These are phyloP conservation scores for Semotilus atromaculatus DNA, from an alignment of 2,797 vertebrate species.

Conservation along the genomic window DNA sequence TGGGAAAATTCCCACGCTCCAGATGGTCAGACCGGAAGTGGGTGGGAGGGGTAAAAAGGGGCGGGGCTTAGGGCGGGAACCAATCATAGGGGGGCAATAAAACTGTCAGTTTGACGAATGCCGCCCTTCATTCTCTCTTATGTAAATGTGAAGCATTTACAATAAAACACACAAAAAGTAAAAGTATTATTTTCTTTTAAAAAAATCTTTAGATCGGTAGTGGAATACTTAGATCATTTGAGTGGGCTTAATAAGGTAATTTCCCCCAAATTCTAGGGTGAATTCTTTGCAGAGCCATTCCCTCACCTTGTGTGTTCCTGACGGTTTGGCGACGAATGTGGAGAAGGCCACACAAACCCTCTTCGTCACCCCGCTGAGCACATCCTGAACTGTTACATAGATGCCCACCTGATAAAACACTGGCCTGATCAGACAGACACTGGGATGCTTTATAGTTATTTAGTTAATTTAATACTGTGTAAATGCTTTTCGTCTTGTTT, in stretches of 20 bases:
- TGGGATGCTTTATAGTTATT: neutral
- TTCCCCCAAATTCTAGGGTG: neutral
- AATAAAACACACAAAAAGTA: neutral
- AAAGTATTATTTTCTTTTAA: neutral
- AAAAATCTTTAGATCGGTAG: neutral
- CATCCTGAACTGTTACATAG: slow-evolving; percentile 75
- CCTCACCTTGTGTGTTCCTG: slow-evolving; percentile 73
- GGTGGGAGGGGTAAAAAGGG: too few species aligned
- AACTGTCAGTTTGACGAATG: too few species aligned
- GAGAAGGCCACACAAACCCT: slow-evolving; percentile 79
- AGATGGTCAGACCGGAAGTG: too few species aligned
- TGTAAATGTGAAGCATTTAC: neutral
- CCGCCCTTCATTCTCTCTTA: too few species aligned
- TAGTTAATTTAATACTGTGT: neutral
- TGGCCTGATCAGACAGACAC: slow-evolving; percentile 1
- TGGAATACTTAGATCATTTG: neutral
- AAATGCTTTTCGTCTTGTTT: slow-evolving; percentile 7
- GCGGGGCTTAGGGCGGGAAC: too few species aligned
- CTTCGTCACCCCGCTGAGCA: slow-evolving; percentile 69
- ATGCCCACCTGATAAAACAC: slow-evolving; percentile 75
- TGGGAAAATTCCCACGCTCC: too few species aligned
- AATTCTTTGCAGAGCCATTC: neutral
- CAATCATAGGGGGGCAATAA: too few species aligned
- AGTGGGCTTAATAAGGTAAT: neutral
- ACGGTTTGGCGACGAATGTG: slow-evolving; percentile 78